Evolutionary conservation across 2,888 invertebrate genomes (phyloP).

Genomic region (Agrochola circellaris): DNA sequence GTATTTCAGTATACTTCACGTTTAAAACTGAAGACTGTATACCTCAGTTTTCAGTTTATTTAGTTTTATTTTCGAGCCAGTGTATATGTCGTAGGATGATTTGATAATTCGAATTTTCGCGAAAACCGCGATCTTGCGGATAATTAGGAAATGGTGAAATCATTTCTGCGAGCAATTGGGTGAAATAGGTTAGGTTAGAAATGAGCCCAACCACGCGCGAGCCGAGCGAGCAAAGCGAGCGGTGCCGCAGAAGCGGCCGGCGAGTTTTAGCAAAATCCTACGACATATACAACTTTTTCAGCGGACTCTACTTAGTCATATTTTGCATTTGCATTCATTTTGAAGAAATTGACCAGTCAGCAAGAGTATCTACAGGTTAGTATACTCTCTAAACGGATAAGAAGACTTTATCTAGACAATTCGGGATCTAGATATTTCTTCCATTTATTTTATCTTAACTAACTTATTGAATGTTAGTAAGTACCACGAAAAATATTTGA

Average conservation of each 20-base stretch:
- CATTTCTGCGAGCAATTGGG: too few species aligned
- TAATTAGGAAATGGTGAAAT: too few species aligned
- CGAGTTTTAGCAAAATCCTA: too few species aligned
- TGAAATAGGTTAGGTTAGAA: too few species aligned
- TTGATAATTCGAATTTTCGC: too few species aligned
- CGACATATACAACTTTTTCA: neutral
- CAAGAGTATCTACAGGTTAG: neutral
- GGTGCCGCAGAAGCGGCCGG: too few species aligned
- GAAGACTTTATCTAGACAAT: neutral
- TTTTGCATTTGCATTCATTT: neutral
- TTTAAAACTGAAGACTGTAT: constrained; percentile 20
- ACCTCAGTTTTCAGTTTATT: too few species aligned
- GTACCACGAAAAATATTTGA: neutral
- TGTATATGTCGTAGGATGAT: neutral
- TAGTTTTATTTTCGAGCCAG: neutral
- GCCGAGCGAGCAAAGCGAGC: too few species aligned
- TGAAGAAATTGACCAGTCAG: neutral
- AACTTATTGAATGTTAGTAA: neutral
- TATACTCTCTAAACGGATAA: neutral
- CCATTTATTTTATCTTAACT: neutral
- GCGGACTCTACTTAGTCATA: neutral
- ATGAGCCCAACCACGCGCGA: too few species aligned
- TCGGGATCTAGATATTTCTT: neutral
- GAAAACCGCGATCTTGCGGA: too few species aligned
- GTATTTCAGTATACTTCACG: constrained; percentile 15